Percentiles rank a stretch among this genome's conserved stretches.
phyloP scores from a whole-genome alignment of 2,888 invertebrate genomes.

The Chloromyia formosa region DNA sequence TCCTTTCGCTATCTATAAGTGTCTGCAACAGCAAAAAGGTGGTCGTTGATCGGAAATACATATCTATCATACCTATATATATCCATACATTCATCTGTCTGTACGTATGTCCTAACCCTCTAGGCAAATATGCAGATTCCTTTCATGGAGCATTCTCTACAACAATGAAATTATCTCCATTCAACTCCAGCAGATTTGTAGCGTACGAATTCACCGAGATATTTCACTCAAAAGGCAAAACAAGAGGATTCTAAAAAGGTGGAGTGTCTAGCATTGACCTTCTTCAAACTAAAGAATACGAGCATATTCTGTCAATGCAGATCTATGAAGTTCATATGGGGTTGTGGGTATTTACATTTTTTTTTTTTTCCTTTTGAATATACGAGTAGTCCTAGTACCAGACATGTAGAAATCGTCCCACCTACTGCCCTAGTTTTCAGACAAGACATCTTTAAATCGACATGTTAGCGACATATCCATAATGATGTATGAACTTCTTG shows the following conservation, averaged over 20 bases:
- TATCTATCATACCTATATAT: no score
- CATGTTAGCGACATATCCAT: slow-evolving; percentile 28
- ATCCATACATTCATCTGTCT: no score
- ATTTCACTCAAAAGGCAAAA: neutral
- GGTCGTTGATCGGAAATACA: neutral
- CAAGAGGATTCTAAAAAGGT: neutral
- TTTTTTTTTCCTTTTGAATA: neutral
- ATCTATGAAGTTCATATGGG: neutral
- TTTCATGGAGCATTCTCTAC: neutral
- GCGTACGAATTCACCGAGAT: neutral
- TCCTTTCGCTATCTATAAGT: neutral
- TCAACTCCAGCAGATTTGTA: neutral
- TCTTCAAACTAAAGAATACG: neutral
- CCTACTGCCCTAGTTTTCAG: slow-evolving; percentile 30
- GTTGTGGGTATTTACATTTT: no score
- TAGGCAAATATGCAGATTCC: neutral
- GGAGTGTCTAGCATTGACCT: neutral
- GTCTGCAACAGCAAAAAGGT: slow-evolving; percentile 3
- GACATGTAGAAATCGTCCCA: no score
- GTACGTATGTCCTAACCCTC: neutral
- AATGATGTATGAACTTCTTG: slow-evolving; percentile 33
- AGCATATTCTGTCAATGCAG: slow-evolving; percentile 4
- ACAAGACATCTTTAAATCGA: slow-evolving; percentile 2
- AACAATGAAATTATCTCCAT: neutral
- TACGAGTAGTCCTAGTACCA: neutral